Base-by-base conservation (phyloP, 2,888 invertebrate genomes). In the Drosophila longiperda region DNA sequence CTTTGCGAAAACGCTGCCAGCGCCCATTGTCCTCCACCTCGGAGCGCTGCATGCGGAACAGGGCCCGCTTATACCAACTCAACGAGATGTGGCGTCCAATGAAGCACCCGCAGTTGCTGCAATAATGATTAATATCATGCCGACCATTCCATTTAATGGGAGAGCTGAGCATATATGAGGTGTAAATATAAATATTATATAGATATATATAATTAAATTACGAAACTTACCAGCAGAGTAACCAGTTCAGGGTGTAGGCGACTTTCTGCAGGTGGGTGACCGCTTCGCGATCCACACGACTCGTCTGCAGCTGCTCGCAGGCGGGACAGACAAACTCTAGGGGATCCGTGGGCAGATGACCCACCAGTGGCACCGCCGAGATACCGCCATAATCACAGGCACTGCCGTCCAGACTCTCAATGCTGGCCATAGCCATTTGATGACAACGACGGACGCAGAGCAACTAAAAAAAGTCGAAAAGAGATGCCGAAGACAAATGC, bases 81-180 rank as follows among this genome's bases (percentile, higher is more conserved):
- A 92, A 63, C 4, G 87, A 66, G 23, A 92, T 91, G 57, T 84
- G 76, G 12, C 92, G 90, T n/a, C 92, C 92, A 66, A 92, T 88
- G 52, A 87, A 92, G 52, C 92, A 92, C 55, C 92, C 92, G 48
- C 92, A 92, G 42, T 85, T 75, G 50, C 89, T 82, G 73, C 92
- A 92, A 61, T 92, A 92, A 63, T 92, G 92, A 78, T 92, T 92
- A 45, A 89, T 78, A 58, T 92, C 92, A 23, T 91, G 83, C 1
- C 92, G 84, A 3, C 92, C 91, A 12, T 52, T 55, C 92, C 92
- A 92, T 48, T 78, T 78, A 48, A 92, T 91, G 53, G 91, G 91
- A 42, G 82, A 83, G 73, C 92, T 92, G 15, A 2, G 57, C 33
- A 6, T 6, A 15, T n/a, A 9, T 6, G 12, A 50, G 0, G 20